A percentile compares a stretch with the other conserved stretches of the same genome.
Conservation (phyloP, 2,888 invertebrate species). For the Scotopteryx bipunctaria region DNA sequence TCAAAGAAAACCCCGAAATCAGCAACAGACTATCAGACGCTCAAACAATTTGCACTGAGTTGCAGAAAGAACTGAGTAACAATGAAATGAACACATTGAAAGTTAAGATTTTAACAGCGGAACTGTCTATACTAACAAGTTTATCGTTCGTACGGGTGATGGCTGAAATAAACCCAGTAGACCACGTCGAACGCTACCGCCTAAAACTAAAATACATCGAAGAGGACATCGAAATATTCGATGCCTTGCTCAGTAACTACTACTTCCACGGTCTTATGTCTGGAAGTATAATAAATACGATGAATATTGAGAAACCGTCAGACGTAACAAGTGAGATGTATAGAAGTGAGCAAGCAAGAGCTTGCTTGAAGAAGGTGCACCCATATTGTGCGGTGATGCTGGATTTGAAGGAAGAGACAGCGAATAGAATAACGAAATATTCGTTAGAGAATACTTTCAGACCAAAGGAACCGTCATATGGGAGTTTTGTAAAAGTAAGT, state of each 20-base stretch:
- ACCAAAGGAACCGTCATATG: slow-evolving; percentile 77
- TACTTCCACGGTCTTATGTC: slow-evolving; percentile 75
- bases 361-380: slow-evolving; percentile 65
- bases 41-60: slow-evolving; percentile 43
- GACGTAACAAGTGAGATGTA: slow-evolving; percentile 50
- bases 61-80: slow-evolving; percentile 36
- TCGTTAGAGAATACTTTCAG: slow-evolving; percentile 82
- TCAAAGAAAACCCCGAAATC: slow-evolving; percentile 47
- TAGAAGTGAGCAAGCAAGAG: slow-evolving; percentile 41
- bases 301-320: slow-evolving; percentile 54
- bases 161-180: slow-evolving; percentile 87
- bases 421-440: slow-evolving; percentile 66
- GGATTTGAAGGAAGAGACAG: slow-evolving; percentile 61
- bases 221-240: slow-evolving; percentile 86
- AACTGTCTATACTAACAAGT: slow-evolving; percentile 74
- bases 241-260: slow-evolving; percentile 81
- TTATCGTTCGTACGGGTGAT: slow-evolving; percentile 82
- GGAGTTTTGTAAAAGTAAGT: slow-evolving; percentile 77
- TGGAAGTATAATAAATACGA: slow-evolving; percentile 60
- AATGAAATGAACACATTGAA: slow-evolving; percentile 38
- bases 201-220: slow-evolving; percentile 87
- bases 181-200: slow-evolving; percentile 91
- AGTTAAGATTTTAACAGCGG: slow-evolving; percentile 52
- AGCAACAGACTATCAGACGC: slow-evolving; percentile 47
- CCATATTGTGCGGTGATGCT: slow-evolving; percentile 73